Evolutionary conservation across 2,113 vertebrate genomes (phyloP), one percentile per base, ranked within the genome.

Genomic region (Ploceus nigricollis): DNA sequence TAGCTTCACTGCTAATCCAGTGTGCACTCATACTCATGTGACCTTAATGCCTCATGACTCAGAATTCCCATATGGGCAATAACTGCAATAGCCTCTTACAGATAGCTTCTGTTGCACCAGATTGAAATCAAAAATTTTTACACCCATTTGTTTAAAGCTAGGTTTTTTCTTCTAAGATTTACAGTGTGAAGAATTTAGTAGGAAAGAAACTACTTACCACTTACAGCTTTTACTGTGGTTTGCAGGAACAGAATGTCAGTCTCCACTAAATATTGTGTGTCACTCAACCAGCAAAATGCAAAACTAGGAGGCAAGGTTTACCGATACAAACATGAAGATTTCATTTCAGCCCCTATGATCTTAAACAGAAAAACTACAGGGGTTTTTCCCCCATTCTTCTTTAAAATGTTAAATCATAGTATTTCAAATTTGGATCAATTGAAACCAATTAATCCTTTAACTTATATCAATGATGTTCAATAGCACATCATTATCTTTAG

Each of bases 201-300:
- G 28, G 39, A 75, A 84, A 48, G 6, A 75, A 73, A 58, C 2
- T 1, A 24, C 16, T 75, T 54, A 16, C 40, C 40, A 42, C 19
- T 76, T 51, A 24, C 33, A 61, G 4, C 7, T 61, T 87, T 24
- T 70, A 37, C 39, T 47, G 23, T 22, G 28, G 44, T 72, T 89
- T 81, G 16, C 11, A 66, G 42, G 51, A 78, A 48, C 3, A 82
- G 19, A 57, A 47, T 17, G 8, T 45, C 20, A 45, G 10, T 19
- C 13, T 73, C 23, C 35, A 61, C 15, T n/a, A 72, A 50, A 45
- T 66, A 65, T 3, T 0, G 0, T 3, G 11, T 22, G 21, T 37
- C 27, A 35, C 40, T 94, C 18, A 39, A 81, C 2, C 11, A 58
- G 8, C 22, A 71, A 89, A 82, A 91, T 24, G 18, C 12, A 85